phyloP scores from a whole-genome alignment of 2,113 vertebrate species.

The Colinus virginianus region DNA sequence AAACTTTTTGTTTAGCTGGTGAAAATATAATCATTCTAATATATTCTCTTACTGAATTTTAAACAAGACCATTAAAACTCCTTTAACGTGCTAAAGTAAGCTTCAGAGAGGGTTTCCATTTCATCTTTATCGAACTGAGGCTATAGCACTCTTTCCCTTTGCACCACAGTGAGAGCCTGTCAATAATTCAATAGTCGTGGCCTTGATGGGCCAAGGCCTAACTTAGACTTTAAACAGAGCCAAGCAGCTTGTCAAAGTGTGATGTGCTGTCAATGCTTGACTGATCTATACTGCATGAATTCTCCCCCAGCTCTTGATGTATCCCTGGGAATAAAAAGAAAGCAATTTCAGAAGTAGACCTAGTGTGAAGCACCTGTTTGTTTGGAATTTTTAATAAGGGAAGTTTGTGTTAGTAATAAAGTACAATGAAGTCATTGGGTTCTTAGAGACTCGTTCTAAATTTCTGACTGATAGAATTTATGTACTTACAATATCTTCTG shows the following conservation, averaged over 20 bases:
- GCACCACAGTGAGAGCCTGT: conserved; percentile 78
- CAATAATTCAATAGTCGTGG: conserved; percentile 88
- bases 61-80: conserved; percentile 87
- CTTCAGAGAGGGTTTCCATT: conserved; percentile 86
- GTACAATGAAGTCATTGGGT: background rate
- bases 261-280: conserved; percentile 81
- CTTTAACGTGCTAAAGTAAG: conserved; percentile 82
- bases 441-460: background rate
- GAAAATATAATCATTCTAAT: conserved; percentile 81
- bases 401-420: background rate
- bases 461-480: background rate
- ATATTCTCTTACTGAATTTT: conserved; percentile 84
- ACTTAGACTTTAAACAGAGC: conserved; percentile 83
- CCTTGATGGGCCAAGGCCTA: conserved; percentile 83
- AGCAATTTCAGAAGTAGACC: conserved; percentile 78
- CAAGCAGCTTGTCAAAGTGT: conserved; percentile 83
- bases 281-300: conserved; percentile 88
- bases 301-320: conserved; percentile 74
- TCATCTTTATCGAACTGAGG: conserved; percentile 84
- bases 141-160: conserved; percentile 74
- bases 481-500: background rate
- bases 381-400: conserved; percentile 72
- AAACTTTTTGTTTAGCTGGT: conserved; percentile 77
- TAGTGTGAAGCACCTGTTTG: conserved; percentile 78
- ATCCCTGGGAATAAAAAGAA: conserved; percentile 82